These are phyloP conservation scores for Cebidichthys violaceus DNA, from an alignment of 2,113 vertebrate species.

Conservation along the genomic window DNA sequence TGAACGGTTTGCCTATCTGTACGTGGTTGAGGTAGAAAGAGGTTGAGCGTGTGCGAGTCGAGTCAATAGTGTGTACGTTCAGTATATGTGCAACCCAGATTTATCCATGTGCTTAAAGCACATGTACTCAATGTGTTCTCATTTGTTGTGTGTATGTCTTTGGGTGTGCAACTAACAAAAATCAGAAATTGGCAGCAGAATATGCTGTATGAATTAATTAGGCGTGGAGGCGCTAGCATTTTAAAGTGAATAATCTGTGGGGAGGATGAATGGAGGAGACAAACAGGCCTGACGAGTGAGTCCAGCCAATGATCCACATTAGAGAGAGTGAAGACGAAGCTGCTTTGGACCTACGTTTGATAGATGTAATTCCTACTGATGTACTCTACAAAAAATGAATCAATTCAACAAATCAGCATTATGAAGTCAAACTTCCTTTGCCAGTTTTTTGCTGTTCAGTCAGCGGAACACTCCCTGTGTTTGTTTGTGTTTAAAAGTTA, in stretches of 20 bases:
- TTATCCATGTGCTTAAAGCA: conserved; percentile 37
- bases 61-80: background rate
- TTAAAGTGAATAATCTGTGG: conserved; percentile 67
- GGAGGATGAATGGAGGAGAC: conserved; percentile 56
- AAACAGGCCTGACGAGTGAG: conserved; percentile 57
- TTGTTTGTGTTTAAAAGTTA: conserved; percentile 40
- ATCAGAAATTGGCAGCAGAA: conserved; percentile 66
- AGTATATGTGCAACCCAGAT: conserved; percentile 24
- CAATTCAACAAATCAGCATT: conserved; percentile 52
- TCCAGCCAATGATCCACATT: conserved; percentile 57
- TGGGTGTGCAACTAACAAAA: conserved; percentile 27
- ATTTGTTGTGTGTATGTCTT: conserved; percentile 19
- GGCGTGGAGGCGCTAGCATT: conserved; percentile 57
- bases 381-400: conserved; percentile 52
- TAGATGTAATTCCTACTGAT: conserved; percentile 62
- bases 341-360: conserved; percentile 49
- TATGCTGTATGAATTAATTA: conserved; percentile 67
- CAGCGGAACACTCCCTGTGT: conserved; percentile 7
- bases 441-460: conserved; percentile 11
- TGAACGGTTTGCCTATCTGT: conserved; percentile 15
- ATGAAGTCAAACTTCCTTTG: conserved; percentile 49
- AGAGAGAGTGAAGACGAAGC: conserved; percentile 41
- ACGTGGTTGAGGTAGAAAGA: background rate
- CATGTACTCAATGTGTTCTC: conserved; percentile 29
- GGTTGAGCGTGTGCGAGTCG: background rate